Conservation (phyloP, 30 jellyfish, hydroid and myxozoan species). For the Mastigias papua region DNA sequence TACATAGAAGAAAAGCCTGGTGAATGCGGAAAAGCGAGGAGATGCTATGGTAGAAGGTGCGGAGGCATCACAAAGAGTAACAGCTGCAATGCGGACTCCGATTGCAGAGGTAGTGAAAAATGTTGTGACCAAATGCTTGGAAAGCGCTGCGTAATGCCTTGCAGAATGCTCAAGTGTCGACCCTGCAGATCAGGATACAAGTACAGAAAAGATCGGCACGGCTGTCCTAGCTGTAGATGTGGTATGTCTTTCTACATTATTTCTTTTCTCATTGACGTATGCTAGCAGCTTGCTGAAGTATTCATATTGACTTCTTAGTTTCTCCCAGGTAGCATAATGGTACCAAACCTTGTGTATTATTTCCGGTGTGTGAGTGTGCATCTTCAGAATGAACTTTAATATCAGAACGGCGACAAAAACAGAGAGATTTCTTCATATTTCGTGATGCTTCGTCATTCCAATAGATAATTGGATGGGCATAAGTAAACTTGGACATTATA, state of each 20-base stretch:
- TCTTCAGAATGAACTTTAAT: too few species aligned
- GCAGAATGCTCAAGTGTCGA: neutral
- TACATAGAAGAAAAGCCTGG: neutral
- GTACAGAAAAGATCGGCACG: neutral
- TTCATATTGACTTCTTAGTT: too few species aligned
- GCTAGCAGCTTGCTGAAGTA: too few species aligned
- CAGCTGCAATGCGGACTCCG: neutral
- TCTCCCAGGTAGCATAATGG: too few species aligned
- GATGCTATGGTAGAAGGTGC: neutral
- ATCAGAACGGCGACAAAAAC: too few species aligned
- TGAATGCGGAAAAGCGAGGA: neutral
- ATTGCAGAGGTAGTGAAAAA: neutral
- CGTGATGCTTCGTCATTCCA: too few species aligned
- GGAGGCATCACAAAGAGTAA: neutral
- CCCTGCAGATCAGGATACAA: neutral
- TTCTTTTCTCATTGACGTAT: neutral
- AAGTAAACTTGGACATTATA: too few species aligned
- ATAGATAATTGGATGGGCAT: too few species aligned
- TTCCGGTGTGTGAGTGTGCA: too few species aligned
- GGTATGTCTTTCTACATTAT: neutral
- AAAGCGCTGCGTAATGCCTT: neutral
- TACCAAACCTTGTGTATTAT: too few species aligned
- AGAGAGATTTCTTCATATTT: too few species aligned
- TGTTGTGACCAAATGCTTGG: neutral
- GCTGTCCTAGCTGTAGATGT: slow-evolving; percentile 5